A percentile compares a stretch with the other conserved stretches of the same genome.
phyloP scores from a whole-genome alignment of 2,888 invertebrate species.

The Amphimallon solstitiale region DNA sequence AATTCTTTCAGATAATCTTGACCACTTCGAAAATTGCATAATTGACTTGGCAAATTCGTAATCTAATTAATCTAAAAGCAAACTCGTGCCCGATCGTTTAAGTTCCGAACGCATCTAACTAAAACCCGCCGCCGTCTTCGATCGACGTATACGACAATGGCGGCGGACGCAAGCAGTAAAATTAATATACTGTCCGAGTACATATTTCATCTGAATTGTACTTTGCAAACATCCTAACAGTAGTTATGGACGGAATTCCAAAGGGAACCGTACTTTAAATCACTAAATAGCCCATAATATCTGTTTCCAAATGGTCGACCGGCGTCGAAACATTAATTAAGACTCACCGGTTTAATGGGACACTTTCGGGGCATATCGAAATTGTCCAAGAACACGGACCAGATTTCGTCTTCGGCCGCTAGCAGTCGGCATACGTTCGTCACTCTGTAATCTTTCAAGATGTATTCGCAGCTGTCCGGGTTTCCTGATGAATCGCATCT shows the following conservation, averaged over 20 bases:
- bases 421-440: slow-evolving; percentile 51
- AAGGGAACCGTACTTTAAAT: slow-evolving; percentile 32
- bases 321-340: slow-evolving; percentile 35
- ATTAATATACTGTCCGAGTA: slow-evolving; percentile 29
- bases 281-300: slow-evolving; percentile 34
- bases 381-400: slow-evolving; percentile 50
- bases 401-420: slow-evolving; percentile 49
- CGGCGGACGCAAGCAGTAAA: slow-evolving; percentile 23
- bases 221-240: slow-evolving; percentile 25
- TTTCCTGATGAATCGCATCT: slow-evolving; percentile 54
- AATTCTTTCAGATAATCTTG: neutral
- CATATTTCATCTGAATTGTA: slow-evolving; percentile 34
- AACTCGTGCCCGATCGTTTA: slow-evolving; percentile 1
- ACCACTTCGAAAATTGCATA: neutral
- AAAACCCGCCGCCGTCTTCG: neutral
- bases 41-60: slow-evolving; percentile 13
- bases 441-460: slow-evolving; percentile 52
- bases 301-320: slow-evolving; percentile 24
- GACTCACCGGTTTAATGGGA: slow-evolving; percentile 54
- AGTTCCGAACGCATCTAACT: neutral
- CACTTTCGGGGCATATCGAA: slow-evolving; percentile 50
- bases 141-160: slow-evolving; percentile 13
- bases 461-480: slow-evolving; percentile 54
- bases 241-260: slow-evolving; percentile 31
- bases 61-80: slow-evolving; percentile 32